Base-by-base conservation (phyloP, 1,140 invertebrate genomes). In the Arion vulgaris region DNA sequence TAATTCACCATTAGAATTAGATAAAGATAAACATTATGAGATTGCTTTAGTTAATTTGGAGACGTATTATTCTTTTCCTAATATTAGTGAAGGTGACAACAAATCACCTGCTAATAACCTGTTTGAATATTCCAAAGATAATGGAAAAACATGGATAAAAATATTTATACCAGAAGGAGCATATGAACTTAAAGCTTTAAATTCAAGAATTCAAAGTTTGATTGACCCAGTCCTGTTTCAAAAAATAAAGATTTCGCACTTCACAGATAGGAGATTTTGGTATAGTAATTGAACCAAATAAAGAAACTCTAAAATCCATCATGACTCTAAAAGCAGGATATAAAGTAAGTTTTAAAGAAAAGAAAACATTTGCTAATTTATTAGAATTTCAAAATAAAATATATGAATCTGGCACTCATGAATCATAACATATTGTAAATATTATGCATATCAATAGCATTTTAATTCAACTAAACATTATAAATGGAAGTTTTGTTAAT, bases 11-110 rank as follows among this genome's bases (percentile, higher is more conserved):
- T 57, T 57, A 57, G 53, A 57, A 57, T 23, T 57, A 23, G 53
- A 57, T 57, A 57, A 57, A 57, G 26, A 57, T 57, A 57, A 57
- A 57, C 53, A 57, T 57, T 57, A 57, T 57, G 53, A 57, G 53
- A 57, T 57, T 57, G 53, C 53, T 11, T 57, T 57, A 23, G 53
- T 57, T 57, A 57, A 57, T 57, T 57, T 57, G 19, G 53, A 57
- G 19, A 57, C 53, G 1, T 57, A 57, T 57, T 57, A 57, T 57
- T 57, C 53, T 19, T 57, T 57, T 57, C 53, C 53, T 57, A 57
- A 57, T 19, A 57, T 57, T 57, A 5, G 19, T 23, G 23, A 57
- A 57, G 53, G 19, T 49, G 45, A 49, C 45, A 19, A 49, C 45
- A 49, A 49, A 19, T 49, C 19, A 19, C 45, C 45, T 49, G 45